Base-by-base conservation (phyloP, 2,797 vertebrate species). In the Eulemur coronatus region DNA sequence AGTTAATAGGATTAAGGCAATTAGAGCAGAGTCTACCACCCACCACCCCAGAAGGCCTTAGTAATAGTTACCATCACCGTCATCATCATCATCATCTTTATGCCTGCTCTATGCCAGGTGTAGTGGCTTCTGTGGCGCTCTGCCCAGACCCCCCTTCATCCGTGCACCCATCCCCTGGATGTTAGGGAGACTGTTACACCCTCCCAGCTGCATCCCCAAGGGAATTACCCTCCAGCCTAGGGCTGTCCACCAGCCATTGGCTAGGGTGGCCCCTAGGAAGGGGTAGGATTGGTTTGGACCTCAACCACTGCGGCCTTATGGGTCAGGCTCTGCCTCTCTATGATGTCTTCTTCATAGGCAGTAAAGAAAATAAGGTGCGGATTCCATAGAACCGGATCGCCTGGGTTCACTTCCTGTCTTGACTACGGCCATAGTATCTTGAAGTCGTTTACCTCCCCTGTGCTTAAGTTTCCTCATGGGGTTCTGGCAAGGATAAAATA, bases 401-500 rank as follows among this genome's bases (percentile, higher is more conserved):
- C 69, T 18, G 48, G 73, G 30, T 41, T 81, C 55, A 52, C 48
- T 75, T 87, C 52, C 82, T 76, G 28, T n/a, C 52, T 33, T 79
- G 81, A 41, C 70, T 41, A 20, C 4, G 3, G 11, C 69, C 52
- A n/a, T 48, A 50, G 73, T 76, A 93, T 78, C 41, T 59, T 61
- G n/a, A 89, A 79, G 28, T 22, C 57, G 57, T 59, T 67, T 46
- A 35, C 50, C 84, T 73, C 7, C 41, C 38, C 78, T 88, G 59
- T 67, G 43, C 48, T 24, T 46, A 33, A 33, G 13, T 82, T 73
- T 73, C 52, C 50, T 80, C 84, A 76, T 7, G 11, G n/a, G 4
- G 46, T 80, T 69, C 85, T 80, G 81, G 87, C 76, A 94, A 87
- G 50, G 22, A 65, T 50, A 33, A 87, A 79, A 80, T 59, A 15